These are phyloP conservation scores for Caloenas nicobarica DNA, from an alignment of 2,113 vertebrate species.

Conservation along the genomic window DNA sequence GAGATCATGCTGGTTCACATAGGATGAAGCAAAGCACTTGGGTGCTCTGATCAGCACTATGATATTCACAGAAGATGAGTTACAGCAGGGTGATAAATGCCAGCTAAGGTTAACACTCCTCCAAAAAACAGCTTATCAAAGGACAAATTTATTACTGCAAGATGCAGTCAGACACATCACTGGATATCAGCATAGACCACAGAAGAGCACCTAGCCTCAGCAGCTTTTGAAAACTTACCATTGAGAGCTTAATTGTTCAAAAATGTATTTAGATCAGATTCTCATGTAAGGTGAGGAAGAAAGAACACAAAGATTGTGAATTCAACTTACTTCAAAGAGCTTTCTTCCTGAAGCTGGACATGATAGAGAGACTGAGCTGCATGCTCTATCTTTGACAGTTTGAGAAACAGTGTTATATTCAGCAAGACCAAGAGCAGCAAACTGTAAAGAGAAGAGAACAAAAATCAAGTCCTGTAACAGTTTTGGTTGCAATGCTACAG, in stretches of 20 bases:
- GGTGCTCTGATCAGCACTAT: neutral
- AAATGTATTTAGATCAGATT: neutral
- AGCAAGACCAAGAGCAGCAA: slow-evolving; percentile 88
- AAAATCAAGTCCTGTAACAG: neutral
- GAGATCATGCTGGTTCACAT: neutral
- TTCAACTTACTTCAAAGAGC: slow-evolving; percentile 73
- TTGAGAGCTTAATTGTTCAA: neutral
- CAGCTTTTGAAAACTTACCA: neutral
- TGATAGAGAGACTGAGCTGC: slow-evolving; percentile 85
- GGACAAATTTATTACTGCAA: neutral
- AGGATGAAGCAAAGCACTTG: neutral
- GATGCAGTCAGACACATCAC: neutral
- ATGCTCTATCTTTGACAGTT: slow-evolving; percentile 92
- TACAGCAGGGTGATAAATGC: slow-evolving; percentile 35
- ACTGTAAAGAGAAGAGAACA: slow-evolving; percentile 64
- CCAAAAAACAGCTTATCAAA: neutral
- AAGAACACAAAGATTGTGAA: neutral
- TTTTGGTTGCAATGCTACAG: neutral
- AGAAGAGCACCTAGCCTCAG: neutral
- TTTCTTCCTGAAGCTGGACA: slow-evolving; percentile 80
- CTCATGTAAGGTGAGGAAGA: neutral
- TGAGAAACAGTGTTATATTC: slow-evolving; percentile 91
- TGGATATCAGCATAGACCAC: neutral
- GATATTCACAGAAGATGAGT: slow-evolving; percentile 43
- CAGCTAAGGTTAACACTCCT: slow-evolving; percentile 4